Conservation (phyloP, 2,797 vertebrate species). For the Hypotaenidia philippensis region DNA sequence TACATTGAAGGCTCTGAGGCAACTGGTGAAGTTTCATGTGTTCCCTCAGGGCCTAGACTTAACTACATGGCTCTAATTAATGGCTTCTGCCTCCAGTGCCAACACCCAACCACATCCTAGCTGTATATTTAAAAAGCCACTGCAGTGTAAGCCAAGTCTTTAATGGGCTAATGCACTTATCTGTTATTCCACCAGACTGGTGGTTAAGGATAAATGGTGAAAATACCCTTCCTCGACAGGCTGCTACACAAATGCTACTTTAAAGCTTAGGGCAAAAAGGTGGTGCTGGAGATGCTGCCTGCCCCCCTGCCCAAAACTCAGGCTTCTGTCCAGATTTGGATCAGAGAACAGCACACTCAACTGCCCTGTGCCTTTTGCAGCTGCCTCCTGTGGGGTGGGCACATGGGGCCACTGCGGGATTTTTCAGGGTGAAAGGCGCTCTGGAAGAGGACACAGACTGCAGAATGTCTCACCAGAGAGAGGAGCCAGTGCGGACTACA, state of each 20-base stretch:
- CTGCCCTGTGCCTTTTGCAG: not conserved
- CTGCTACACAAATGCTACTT: not conserved
- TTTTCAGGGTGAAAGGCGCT: not conserved
- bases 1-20: not conserved
- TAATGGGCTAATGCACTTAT: constrained; percentile 9
- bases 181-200: not conserved
- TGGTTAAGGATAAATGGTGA: not conserved
- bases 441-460: not conserved
- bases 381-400: not conserved
- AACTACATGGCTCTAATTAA: constrained; percentile 41
- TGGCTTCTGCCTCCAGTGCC: not conserved
- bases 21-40: not conserved
- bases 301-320: not conserved
- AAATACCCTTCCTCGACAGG: not conserved
- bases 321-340: not conserved
- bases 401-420: fast-evolving
- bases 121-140: not conserved
- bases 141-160: constrained; percentile 12
- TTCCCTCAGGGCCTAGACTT: not conserved
- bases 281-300: not conserved
- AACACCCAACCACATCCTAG: constrained; percentile 11
- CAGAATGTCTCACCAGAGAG: not conserved
- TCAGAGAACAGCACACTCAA: not conserved
- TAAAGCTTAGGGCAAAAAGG: not conserved
- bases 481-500: not conserved